Conservation (phyloP, 2,888 invertebrate genomes). For the Heliconius cydno region DNA sequence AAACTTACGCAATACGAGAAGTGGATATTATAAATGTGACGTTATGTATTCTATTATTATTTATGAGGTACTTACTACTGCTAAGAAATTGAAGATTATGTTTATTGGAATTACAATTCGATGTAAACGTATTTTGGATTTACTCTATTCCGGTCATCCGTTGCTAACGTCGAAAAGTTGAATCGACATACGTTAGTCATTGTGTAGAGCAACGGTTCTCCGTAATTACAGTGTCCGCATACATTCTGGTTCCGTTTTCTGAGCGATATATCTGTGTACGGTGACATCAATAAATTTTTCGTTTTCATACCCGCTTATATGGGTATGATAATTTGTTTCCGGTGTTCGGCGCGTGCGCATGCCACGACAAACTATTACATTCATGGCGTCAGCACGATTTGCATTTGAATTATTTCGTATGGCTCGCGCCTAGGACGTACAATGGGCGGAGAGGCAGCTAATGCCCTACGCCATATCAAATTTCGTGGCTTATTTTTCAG, state of each 20-base stretch:
- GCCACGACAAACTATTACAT: conserved; percentile 81
- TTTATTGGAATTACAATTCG: conserved; percentile 31
- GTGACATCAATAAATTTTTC: conserved; percentile 80
- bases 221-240: conserved; percentile 44
- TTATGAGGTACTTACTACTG: conserved; percentile 20
- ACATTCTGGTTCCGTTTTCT: conserved; percentile 63
- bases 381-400: conserved; percentile 82
- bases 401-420: conserved; percentile 82
- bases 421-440: conserved; percentile 75
- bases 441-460: conserved; percentile 72
- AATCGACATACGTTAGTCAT: conserved; percentile 32
- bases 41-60: conserved; percentile 18
- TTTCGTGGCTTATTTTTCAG: conserved; percentile 81
- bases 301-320: conserved; percentile 79
- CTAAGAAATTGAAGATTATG: conserved; percentile 13
- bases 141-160: conserved; percentile 3
- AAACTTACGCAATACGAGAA: conserved; percentile 15
- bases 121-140: conserved; percentile 35
- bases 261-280: conserved; percentile 75
- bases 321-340: conserved; percentile 84
- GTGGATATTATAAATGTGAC: background rate
- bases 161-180: conserved; percentile 11
- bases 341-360: conserved; percentile 81
- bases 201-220: conserved; percentile 42
- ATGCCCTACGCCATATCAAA: conserved; percentile 77